These are phyloP conservation scores for Atractosteus spatula DNA, from an alignment of 2,113 vertebrate species.

Conservation along the genomic window DNA sequence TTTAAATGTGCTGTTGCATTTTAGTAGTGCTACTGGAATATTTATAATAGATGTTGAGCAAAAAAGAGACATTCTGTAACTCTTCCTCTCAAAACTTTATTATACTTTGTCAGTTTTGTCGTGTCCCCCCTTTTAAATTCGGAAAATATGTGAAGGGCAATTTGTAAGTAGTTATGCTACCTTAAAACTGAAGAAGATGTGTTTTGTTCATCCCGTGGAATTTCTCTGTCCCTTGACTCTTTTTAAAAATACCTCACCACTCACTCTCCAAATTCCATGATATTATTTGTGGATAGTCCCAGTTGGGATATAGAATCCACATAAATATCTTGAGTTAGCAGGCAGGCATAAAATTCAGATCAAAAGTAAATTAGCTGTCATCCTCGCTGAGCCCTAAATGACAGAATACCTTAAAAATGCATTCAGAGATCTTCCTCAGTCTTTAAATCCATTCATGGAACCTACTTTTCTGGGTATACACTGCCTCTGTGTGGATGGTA, in stretches of 20 bases:
- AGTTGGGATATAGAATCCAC: neutral
- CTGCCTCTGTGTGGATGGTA: constrained; percentile 22
- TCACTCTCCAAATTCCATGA: too few relatives aligned
- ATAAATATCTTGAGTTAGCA: constrained; percentile 27
- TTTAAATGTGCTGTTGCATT: neutral
- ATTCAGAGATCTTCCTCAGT: constrained; percentile 35
- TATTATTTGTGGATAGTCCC: neutral
- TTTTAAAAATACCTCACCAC: neutral
- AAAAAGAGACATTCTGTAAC: too few relatives aligned
- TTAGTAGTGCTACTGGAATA: too few relatives aligned
- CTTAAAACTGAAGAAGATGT: too few relatives aligned
- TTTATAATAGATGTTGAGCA: too few relatives aligned
- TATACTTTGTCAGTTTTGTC: neutral
- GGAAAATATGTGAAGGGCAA: too few relatives aligned
- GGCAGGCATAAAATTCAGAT: constrained; percentile 43
- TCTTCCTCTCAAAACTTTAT: too few relatives aligned
- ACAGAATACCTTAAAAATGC: constrained; percentile 4
- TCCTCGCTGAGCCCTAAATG: constrained; percentile 31
- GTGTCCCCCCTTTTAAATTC: neutral
- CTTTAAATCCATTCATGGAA: neutral
- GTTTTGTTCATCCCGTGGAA: neutral
- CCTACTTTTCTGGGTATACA: neutral
- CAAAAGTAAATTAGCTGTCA: constrained; percentile 60
- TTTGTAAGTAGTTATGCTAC: neutral
- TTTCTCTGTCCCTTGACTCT: neutral